A percentile compares a stretch with the other conserved stretches of the same genome.
Evolutionary conservation across 2,888 invertebrate genomes (phyloP).

Genomic region (Chrysomela aeneicollis): DNA sequence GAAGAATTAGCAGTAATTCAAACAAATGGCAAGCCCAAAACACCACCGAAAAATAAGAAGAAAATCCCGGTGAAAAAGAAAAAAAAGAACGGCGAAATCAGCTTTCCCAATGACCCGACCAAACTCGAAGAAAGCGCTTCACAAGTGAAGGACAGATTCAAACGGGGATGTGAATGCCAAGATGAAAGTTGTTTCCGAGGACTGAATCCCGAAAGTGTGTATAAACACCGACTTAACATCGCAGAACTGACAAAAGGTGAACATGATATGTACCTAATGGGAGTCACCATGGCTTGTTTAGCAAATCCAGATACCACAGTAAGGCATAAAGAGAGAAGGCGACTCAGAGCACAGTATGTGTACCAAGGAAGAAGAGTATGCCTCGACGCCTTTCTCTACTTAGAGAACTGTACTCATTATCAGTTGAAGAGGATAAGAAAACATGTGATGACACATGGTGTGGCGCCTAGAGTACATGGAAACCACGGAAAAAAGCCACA

Average conservation of each 20-base stretch:
- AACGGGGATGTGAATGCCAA: conserved; percentile 79
- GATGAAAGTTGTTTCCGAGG: conserved; percentile 78
- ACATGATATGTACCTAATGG: conserved; percentile 86
- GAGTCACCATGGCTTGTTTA: conserved; percentile 83
- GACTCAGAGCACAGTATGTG: conserved; percentile 78
- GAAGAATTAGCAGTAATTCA: conserved; percentile 40
- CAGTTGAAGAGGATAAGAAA: conserved; percentile 80
- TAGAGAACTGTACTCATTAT: conserved; percentile 82
- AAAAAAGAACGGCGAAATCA: conserved; percentile 59
- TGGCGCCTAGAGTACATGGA: conserved; percentile 79
- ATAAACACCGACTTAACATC: conserved; percentile 78
- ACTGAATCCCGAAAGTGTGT: conserved; percentile 78
- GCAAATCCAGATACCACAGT: conserved; percentile 78
- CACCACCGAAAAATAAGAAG: conserved; percentile 61
- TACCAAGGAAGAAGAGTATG: conserved; percentile 81
- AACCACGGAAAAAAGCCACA: conserved; percentile 83
- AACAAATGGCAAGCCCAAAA: conserved; percentile 53
- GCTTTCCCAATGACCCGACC: conserved; percentile 65
- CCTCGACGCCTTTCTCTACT: conserved; percentile 78
- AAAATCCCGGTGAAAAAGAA: conserved; percentile 63
- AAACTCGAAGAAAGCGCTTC: conserved; percentile 75
- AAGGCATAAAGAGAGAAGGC: conserved; percentile 75
- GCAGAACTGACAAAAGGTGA: conserved; percentile 82
- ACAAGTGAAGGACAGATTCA: conserved; percentile 74
- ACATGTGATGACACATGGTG: conserved; percentile 81